Evolutionary conservation across 92 coral and sea anemone genomes (phyloP).

Genomic region (Pocillopora meandrina): DNA sequence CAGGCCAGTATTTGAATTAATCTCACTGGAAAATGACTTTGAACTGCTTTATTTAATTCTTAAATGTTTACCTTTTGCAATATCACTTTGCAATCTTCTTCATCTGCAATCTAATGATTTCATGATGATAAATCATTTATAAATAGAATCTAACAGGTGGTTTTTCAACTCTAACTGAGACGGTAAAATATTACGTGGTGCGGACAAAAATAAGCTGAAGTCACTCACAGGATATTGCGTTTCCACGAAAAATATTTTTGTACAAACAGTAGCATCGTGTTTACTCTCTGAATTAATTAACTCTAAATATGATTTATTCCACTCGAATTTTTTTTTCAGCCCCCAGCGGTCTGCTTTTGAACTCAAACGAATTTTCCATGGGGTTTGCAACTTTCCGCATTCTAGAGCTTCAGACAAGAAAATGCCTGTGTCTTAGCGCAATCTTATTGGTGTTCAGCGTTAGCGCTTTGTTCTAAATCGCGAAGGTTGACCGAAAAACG

Average conservation of each 20-base stretch:
- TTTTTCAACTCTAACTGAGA: too few relatives aligned
- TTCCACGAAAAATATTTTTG: not conserved
- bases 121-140: too few relatives aligned
- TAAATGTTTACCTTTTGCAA: too few relatives aligned
- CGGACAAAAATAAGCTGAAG: not conserved
- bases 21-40: not conserved
- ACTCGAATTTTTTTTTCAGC: not conserved
- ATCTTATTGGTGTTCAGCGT: constrained; percentile 32
- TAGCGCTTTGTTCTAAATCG: constrained; percentile 19
- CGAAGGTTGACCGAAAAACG: constrained; percentile 8
- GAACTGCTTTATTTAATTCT: too few relatives aligned
- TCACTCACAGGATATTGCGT: not conserved
- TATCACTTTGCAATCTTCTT: too few relatives aligned
- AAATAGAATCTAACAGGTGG: too few relatives aligned
- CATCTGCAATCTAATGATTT: too few relatives aligned
- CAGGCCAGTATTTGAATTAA: constrained; percentile 2
- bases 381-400: constrained; percentile 21
- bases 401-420: not conserved
- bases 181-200: too few relatives aligned
- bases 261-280: not conserved
- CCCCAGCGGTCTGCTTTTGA: not conserved
- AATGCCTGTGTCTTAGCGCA: not conserved
- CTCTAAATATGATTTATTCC: not conserved
- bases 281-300: not conserved
- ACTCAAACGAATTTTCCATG: not conserved